phyloP scores from a whole-genome alignment of 2,797 vertebrate genomes.

The Sebastes goodei region DNA sequence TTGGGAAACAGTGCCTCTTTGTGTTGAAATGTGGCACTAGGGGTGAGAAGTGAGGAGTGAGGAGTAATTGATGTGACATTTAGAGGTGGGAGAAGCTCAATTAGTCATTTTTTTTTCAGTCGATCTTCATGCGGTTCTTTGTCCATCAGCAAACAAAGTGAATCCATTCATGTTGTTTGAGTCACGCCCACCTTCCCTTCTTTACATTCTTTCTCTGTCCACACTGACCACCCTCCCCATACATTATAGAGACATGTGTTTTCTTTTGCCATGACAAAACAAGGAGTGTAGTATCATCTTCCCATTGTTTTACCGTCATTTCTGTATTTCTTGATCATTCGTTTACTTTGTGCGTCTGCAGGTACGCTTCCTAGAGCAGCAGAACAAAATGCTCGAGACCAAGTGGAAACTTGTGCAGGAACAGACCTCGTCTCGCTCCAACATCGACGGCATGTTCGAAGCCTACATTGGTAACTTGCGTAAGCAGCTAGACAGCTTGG shows the following conservation, averaged over 20 bases:
- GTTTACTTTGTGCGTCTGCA: constrained; percentile 48
- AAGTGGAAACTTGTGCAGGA: constrained; percentile 86
- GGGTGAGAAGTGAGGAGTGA: not conserved
- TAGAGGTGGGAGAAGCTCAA: constrained; percentile 11
- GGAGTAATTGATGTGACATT: constrained; percentile 46
- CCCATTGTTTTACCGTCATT: not conserved
- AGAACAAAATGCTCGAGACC: constrained; percentile 87
- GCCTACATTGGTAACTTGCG: constrained; percentile 79
- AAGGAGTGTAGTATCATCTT: not conserved
- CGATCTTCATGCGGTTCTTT: constrained; percentile 7
- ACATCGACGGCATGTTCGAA: constrained; percentile 76
- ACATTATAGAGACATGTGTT: not conserved
- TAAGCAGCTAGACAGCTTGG: constrained; percentile 82
- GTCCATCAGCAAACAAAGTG: constrained; percentile 29
- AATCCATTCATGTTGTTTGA: constrained; percentile 10
- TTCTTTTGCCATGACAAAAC: not conserved
- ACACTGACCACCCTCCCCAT: not conserved
- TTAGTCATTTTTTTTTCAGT: constrained; percentile 24
- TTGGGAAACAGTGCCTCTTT: constrained; percentile 51
- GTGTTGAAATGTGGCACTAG: constrained; percentile 31
- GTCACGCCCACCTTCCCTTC: not conserved
- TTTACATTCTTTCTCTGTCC: not conserved
- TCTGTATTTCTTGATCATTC: not conserved
- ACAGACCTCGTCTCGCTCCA: constrained; percentile 77
- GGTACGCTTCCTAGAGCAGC: constrained; percentile 85